Evolutionary conservation across 2,888 invertebrate species (phyloP), one percentile per base, ranked within the genome.

Genomic region (Allophyes oxyacanthae): DNA sequence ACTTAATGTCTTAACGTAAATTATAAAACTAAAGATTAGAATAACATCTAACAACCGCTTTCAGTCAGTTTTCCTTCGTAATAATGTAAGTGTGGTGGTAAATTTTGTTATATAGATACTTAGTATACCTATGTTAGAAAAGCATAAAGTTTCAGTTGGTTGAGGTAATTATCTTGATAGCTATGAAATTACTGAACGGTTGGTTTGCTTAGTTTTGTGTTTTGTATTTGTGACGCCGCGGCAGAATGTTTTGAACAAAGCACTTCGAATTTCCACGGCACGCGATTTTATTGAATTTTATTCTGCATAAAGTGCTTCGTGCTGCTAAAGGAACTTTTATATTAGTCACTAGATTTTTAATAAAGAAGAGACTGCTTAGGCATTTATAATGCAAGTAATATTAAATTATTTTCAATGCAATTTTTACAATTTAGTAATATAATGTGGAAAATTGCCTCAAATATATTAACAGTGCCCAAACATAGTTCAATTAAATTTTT

Each of bases 281-380:
- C 71, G 63, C 64, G 61, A 64, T 71, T 68, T 68, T 68, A 75
- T 76, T 73, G 61, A 75, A 68, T 75, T 74, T 63, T 34, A 55
- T 49, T 63, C 50, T 42, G 51, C 55, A 67, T 65, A 72, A 62
- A 75, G 45, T 48, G 28, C 46, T 62, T 70, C 2, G 42, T 36
- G 15, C 50, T 56, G 49, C 37, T 63, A 67, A 60, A 48, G 43
- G 49, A 62, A 66, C 38, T 32, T 43, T 44, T 36, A 59, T 50
- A 38, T 53, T 28, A 41, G 52, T 55, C 20, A 20, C 2, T 20
- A 20, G 20, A 48, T 50, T 58, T 64, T 54, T 62, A 51, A 61
- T 34, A 33, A 14, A 20, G 20, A 3, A 20, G 20, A n/a, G n/a
- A n/a, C n/a, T n/a, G n/a, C n/a, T n/a, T n/a, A n/a, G n/a, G n/a